Evolutionary conservation across 2,113 vertebrate genomes (phyloP).

Genomic region (Rhizomys pruinosus): DNA sequence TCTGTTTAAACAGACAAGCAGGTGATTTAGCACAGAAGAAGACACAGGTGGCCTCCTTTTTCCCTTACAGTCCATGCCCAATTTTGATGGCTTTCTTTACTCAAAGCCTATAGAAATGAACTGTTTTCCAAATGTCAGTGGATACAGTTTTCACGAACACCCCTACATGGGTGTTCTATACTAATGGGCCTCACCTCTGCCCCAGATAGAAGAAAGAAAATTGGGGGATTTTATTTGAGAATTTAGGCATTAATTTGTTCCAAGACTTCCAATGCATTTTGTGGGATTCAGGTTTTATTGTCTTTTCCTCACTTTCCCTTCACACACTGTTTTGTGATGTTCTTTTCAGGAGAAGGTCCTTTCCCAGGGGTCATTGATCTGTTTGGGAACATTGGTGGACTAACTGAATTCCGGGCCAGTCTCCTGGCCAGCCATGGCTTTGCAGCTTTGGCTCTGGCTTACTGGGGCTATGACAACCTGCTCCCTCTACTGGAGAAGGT

Average conservation of each 20-base stretch:
- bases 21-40: too few species aligned
- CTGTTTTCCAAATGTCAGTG: neutral
- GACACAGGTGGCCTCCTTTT: too few species aligned
- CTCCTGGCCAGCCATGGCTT: slow-evolving; percentile 81
- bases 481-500: neutral
- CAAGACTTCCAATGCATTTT: neutral
- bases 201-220: neutral
- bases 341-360: slow-evolving; percentile 70
- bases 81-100: neutral
- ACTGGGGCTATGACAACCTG: slow-evolving; percentile 74
- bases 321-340: neutral
- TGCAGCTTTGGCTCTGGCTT: slow-evolving; percentile 75
- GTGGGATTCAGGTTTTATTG: neutral
- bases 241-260: neutral
- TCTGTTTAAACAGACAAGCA: too few species aligned
- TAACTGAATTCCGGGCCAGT: slow-evolving; percentile 71
- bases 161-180: neutral
- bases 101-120: neutral
- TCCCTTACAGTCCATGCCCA: neutral
- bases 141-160: neutral
- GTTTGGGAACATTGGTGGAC: slow-evolving; percentile 62
- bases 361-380: slow-evolving; percentile 80
- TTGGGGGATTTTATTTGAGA: neutral
- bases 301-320: neutral
- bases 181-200: neutral